Evolutionary conservation across 2,797 vertebrate genomes (phyloP).

Genomic region (Enteromius paludinosus): DNA sequence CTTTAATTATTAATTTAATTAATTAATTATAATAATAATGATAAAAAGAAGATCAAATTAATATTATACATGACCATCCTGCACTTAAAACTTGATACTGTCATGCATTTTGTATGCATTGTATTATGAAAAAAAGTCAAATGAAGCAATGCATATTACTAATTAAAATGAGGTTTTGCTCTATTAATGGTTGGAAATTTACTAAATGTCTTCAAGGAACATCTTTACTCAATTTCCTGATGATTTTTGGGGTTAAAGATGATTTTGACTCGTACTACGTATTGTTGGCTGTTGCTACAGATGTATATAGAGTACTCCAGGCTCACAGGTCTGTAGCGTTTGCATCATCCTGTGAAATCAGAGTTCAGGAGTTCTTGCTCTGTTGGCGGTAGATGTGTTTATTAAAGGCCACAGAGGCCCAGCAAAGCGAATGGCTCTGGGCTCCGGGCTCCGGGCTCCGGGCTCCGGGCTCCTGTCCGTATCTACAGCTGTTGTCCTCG

Average conservation of each 20-base stretch:
- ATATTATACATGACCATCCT: background rate
- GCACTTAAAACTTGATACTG: too few species aligned
- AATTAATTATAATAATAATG: background rate
- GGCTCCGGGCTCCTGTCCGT: constrained; percentile 26
- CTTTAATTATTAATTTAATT: background rate
- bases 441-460: constrained; percentile 48
- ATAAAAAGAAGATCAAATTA: background rate
- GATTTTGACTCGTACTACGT: background rate
- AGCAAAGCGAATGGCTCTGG: constrained; percentile 74
- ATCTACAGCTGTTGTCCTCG: constrained; percentile 61
- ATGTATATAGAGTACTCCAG: too few species aligned
- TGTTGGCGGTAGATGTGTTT: constrained; percentile 70
- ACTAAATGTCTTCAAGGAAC: too few species aligned
- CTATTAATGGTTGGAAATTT: background rate
- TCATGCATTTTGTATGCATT: too few species aligned
- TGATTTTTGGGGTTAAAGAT: background rate
- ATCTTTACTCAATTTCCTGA: too few species aligned
- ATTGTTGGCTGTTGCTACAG: background rate
- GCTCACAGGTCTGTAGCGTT: background rate
- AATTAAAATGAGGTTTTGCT: background rate
- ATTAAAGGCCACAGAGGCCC: constrained; percentile 73
- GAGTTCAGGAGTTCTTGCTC: background rate
- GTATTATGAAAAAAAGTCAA: background rate
- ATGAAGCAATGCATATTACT: background rate
- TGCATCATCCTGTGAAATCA: background rate